phyloP scores from a whole-genome alignment of 2,797 vertebrate genomes.

The Chaetophractus vellerosus region DNA sequence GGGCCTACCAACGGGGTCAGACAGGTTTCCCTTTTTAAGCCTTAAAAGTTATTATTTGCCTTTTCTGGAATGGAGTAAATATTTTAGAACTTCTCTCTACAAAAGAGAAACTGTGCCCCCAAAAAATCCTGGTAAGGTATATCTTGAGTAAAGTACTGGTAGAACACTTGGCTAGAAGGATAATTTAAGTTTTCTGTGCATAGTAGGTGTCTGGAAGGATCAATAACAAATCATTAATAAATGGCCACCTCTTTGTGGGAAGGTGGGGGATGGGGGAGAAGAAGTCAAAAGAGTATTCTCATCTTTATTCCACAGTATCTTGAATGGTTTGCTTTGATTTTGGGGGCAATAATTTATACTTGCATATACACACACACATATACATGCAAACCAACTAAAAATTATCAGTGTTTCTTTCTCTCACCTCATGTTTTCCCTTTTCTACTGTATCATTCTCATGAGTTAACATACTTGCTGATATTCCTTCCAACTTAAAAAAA shows the following conservation, averaged over 20 bases:
- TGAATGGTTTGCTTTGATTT: not conserved
- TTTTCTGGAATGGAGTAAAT: not conserved
- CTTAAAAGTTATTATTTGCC: not conserved
- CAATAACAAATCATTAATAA: not conserved
- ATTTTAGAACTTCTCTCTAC: not conserved
- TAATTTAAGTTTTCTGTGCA: not conserved
- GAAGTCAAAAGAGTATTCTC: not conserved
- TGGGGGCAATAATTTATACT: not conserved
- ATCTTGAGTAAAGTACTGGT: not conserved
- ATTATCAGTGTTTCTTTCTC: not conserved
- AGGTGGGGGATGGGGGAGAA: not conserved
- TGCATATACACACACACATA: too few relatives aligned
- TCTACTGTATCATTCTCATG: not conserved
- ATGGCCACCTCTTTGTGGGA: not conserved
- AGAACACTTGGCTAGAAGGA: not conserved
- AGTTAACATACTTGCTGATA: not conserved
- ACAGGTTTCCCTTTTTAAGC: not conserved
- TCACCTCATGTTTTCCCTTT: not conserved
- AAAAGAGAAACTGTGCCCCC: not conserved
- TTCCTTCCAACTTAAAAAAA: not conserved
- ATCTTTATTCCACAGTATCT: not conserved
- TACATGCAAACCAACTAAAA: not conserved
- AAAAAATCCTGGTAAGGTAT: not conserved
- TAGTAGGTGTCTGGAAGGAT: not conserved
- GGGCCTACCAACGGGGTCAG: not conserved